Evolutionary conservation across 2,888 invertebrate species (phyloP), one percentile per base, ranked within the genome.

Genomic region (Synergus itoensis): DNA sequence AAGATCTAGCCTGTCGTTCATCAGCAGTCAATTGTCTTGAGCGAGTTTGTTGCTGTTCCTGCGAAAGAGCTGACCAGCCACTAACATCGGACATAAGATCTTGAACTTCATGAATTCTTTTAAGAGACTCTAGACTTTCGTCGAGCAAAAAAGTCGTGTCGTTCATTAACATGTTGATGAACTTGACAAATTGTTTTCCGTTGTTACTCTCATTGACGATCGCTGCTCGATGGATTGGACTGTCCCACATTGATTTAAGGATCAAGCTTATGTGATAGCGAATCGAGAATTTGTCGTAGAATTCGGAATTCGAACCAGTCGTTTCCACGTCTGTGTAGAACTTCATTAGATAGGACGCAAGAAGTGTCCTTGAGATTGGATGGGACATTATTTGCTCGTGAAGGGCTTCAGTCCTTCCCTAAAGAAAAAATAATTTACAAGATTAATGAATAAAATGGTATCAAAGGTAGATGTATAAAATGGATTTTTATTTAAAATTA

Each of bases 281-380:
- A 88, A 99, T 99, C 14, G 98, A 98, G 93, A 99, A 99, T 93
- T 99, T 99, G 93, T 99, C 99, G 90, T 99, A 99, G 93, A 99
- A 99, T 93, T 99, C 99, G 53, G 98, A 98, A 92, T 98, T 98
- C 86, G 99, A 97, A 12, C 99, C 99, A 12, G 99, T 99, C 14
- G 98, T 97, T 93, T 99, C 99, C 79, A 99, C 98, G 89, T 99
- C 99, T 87, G 99, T 98, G 93, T 99, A 99, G 93, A 99, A 99
- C 93, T 98, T 98, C 98, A 99, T 99, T 60, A 99, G 94, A 21
- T 97, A 96, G 86, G 98, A 96, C 0, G 98, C 97, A 81, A 99
- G 93, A 80, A 95, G 94, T 4, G 95, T 95, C 88, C 96, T 96
- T 8, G 97, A 96, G 82, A 98, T 93, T 77, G 96, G 96, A 92